Evolutionary conservation across 2,888 invertebrate species (phyloP).

Genomic region (Lamellibrachia satsuma): DNA sequence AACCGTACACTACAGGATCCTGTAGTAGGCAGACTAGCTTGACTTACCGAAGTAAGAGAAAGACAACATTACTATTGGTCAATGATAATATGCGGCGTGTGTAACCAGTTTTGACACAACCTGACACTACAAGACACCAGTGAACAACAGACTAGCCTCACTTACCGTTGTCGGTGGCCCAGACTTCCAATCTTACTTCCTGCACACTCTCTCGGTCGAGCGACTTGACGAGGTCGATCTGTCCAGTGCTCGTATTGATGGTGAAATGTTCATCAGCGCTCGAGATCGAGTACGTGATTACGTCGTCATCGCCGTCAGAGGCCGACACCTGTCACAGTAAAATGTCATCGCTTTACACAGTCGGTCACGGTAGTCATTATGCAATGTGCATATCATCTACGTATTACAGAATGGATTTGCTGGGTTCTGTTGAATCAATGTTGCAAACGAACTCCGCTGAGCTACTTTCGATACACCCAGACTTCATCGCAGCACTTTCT

Average conservation of each 20-base stretch:
- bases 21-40: too few species aligned
- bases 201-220: background rate
- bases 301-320: conserved; percentile 18
- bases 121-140: background rate
- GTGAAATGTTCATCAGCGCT: background rate
- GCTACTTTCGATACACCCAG: background rate
- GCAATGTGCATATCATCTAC: background rate
- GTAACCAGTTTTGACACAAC: background rate
- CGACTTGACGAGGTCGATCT: conserved; percentile 2
- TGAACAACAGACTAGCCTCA: background rate
- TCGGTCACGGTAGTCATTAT: background rate
- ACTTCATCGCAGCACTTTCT: background rate
- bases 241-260: background rate
- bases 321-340: conserved; percentile 21
- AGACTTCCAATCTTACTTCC: background rate
- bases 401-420: background rate
- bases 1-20: too few species aligned
- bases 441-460: background rate
- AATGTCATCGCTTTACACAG: background rate
- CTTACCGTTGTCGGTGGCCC: background rate
- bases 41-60: too few species aligned
- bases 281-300: conserved; percentile 20
- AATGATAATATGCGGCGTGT: too few species aligned
- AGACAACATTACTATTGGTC: too few species aligned
- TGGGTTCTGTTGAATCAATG: background rate